Evolutionary conservation across 2,113 vertebrate genomes (phyloP), one percentile per base, ranked within the genome.

Genomic region (Hyperopisus bebe): DNA sequence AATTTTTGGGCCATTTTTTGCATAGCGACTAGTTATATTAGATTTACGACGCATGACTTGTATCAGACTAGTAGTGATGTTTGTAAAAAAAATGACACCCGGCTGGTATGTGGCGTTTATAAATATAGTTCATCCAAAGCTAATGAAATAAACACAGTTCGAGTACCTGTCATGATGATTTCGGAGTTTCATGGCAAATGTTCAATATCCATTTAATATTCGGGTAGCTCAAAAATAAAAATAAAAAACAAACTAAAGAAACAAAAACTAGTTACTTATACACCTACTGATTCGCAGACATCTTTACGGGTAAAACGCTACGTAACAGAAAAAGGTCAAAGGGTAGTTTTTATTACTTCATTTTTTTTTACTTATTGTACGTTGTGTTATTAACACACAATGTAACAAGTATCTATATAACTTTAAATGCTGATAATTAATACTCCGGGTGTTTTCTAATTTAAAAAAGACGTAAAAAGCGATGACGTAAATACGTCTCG

Each of bases 151-250:
- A 89, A 24, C 35, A 51, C 74, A 31, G 35, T 51, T n/a, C 7
- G 4, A 88, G 92, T 93, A 96, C 97, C 97, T 96, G 94, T 97
- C 96, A 96, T 94, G 92, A 90, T 95, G 95, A 94, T 93, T 77
- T 89, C 96, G 93, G 89, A 94, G 95, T 95, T 96, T 96, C 96
- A 96, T 95, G 91, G 89, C 94, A 95, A 90, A 44, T 91, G 83
- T 6, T n/a, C 10, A 74, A 87, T 92, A 92, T 51, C 95, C 94
- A 96, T 95, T 66, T 89, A 93, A 88, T 39, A 86, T 86, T 82
- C 53, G 1, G n/a, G 7, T 35, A 80, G 70, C 47, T 13, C n/a
- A 66, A 86, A 42, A 5, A 92, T 93, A 0, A 90, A 93, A 92
- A 42, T 7, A 92, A 94, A 1, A 90, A 93, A 92, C 1, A 89